phyloP scores from a whole-genome alignment of 2,113 vertebrate species.

The Cyphomyrus discorhynchus region DNA sequence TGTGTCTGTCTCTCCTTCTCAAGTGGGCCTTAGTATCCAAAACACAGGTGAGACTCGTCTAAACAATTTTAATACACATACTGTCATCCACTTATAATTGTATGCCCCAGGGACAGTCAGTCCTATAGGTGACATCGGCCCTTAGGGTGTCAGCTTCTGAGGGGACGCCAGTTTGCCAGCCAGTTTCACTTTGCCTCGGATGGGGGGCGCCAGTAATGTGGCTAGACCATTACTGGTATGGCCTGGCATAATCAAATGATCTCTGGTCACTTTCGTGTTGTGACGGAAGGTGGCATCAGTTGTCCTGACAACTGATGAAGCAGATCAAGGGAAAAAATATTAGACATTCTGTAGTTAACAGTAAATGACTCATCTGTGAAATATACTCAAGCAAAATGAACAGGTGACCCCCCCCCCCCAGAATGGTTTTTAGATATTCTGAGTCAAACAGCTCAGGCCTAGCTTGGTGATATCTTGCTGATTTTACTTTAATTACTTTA shows the following conservation, averaged over 20 bases:
- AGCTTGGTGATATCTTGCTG: background rate
- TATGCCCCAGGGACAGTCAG: background rate
- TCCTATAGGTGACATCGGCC: background rate
- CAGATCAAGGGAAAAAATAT: background rate
- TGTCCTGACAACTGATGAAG: background rate
- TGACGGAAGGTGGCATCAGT: background rate
- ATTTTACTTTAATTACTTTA: background rate
- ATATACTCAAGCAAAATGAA: background rate
- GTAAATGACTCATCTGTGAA: background rate
- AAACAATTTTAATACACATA: background rate
- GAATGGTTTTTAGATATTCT: background rate
- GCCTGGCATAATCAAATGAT: background rate
- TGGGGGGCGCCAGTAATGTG: background rate
- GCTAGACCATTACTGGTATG: background rate
- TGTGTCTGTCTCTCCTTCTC: constrained; percentile 12
- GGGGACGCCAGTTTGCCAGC: background rate
- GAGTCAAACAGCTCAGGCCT: background rate
- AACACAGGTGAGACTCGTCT: constrained; percentile 49
- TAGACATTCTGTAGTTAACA: background rate
- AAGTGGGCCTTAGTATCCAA: constrained; percentile 64
- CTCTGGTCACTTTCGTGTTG: background rate
- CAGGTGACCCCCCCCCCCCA: background rate
- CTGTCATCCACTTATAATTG: background rate
- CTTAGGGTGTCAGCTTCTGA: background rate
- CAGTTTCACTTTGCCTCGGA: background rate